phyloP scores from a whole-genome alignment of 2,888 invertebrate species.

The Camptogramma bilineatum region DNA sequence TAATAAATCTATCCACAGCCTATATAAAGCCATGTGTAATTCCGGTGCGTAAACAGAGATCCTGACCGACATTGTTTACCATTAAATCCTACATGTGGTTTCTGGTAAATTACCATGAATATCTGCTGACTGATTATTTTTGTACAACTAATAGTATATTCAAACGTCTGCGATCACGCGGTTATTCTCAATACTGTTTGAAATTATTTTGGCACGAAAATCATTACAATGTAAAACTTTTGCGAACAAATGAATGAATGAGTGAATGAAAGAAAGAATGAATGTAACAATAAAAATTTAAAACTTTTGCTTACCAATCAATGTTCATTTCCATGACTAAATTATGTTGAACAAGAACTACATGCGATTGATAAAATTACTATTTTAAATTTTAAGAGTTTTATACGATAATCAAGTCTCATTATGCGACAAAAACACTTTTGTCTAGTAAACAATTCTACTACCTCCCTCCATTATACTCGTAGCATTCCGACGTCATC shows the following conservation, averaged over 20 bases:
- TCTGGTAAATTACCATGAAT: neutral
- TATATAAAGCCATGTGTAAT: neutral
- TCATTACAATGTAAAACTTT: neutral
- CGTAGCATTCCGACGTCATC: neutral
- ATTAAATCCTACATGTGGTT: neutral
- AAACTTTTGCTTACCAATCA: too few relatives aligned
- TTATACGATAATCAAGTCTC: too few relatives aligned
- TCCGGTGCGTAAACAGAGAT: neutral
- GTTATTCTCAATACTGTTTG: neutral
- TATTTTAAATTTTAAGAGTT: too few relatives aligned
- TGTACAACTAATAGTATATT: neutral
- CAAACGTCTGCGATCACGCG: too few relatives aligned
- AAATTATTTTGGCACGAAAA: neutral
- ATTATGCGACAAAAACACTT: conserved; percentile 6
- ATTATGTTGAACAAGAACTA: too few relatives aligned
- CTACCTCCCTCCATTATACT: too few relatives aligned
- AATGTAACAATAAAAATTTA: too few relatives aligned
- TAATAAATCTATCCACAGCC: neutral
- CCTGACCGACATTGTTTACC: neutral
- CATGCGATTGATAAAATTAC: too few relatives aligned
- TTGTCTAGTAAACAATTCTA: neutral
- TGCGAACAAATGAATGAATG: too few relatives aligned
- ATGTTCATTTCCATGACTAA: too few relatives aligned
- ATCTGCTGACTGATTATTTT: neutral
- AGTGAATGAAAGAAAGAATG: too few relatives aligned